Percentiles rank a stretch among this genome's conserved stretches.
These are phyloP conservation scores for Magallana nippona DNA, from an alignment of 2,888 invertebrate species.

Conservation along the genomic window DNA sequence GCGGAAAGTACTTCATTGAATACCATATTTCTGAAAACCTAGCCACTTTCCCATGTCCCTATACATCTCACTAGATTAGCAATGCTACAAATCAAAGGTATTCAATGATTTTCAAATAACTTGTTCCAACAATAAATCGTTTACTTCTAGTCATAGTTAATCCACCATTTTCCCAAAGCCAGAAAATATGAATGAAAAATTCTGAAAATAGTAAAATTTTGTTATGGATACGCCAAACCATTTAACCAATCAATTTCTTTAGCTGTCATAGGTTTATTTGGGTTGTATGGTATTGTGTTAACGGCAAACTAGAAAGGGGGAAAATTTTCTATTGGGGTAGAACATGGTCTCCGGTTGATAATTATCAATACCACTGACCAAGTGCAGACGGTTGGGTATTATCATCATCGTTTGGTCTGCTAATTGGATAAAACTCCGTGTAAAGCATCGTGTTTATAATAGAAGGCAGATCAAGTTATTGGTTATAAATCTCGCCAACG, in stretches of 20 bases:
- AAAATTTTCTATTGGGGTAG: not conserved
- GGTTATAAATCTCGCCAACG: conserved; percentile 35
- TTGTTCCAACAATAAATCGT: too few relatives aligned
- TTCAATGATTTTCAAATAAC: too few relatives aligned
- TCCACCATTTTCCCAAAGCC: not conserved
- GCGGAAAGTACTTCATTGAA: too few relatives aligned
- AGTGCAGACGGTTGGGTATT: not conserved
- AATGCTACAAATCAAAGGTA: too few relatives aligned
- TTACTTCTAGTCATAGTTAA: not conserved
- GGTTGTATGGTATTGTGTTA: too few relatives aligned
- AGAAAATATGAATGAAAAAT: not conserved
- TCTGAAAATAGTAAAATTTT: conserved; percentile 9
- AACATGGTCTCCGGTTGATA: not conserved
- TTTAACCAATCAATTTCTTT: not conserved
- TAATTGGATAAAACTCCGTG: conserved; percentile 16
- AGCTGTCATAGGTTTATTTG: too few relatives aligned
- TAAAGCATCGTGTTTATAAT: conserved; percentile 1
- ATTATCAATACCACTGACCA: not conserved
- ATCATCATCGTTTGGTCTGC: conserved; percentile 9
- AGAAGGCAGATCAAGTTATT: conserved; percentile 19
- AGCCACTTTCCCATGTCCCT: too few relatives aligned
- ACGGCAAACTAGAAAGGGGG: not conserved
- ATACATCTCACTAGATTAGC: too few relatives aligned
- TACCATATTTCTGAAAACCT: too few relatives aligned
- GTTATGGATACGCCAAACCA: not conserved